These are phyloP conservation scores for Gephyroberyx darwinii DNA, from an alignment of 2,797 vertebrate species.

Conservation along the genomic window DNA sequence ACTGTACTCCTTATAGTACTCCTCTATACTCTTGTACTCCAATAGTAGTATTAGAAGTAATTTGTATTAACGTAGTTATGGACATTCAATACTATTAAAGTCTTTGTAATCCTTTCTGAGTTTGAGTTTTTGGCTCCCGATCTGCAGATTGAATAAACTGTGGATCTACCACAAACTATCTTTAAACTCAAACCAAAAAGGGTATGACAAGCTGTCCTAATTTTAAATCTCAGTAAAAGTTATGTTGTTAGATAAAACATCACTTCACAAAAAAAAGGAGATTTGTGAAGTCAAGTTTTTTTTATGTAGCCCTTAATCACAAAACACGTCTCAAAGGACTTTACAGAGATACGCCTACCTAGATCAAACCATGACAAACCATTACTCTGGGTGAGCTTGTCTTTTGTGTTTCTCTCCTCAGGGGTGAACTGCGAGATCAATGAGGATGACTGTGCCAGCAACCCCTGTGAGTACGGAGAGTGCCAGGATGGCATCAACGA, in stretches of 20 bases:
- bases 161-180: too few relatives aligned
- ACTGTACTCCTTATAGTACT: not conserved
- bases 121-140: too few relatives aligned
- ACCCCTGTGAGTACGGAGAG: slow-evolving; percentile 87
- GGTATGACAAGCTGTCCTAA: not conserved
- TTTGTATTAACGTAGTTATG: too few relatives aligned
- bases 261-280: not conserved
- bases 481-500: slow-evolving; percentile 92
- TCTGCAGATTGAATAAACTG: too few relatives aligned
- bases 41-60: too few relatives aligned
- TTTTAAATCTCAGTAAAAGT: slow-evolving; percentile 4
- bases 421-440: slow-evolving; percentile 94
- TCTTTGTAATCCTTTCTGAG: too few relatives aligned
- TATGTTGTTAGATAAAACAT: not conserved
- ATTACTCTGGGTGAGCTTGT: not conserved
- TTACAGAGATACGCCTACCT: too few relatives aligned
- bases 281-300: not conserved
- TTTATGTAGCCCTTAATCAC: too few relatives aligned
- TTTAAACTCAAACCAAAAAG: not conserved
- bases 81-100: too few relatives aligned
- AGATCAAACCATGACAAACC: too few relatives aligned
- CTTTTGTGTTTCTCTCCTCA: slow-evolving; percentile 54
- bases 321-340: too few relatives aligned
- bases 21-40: not conserved
- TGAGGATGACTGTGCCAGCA: slow-evolving; percentile 91